phyloP scores from a whole-genome alignment of 2,113 vertebrate species.

The Pleuronectes platessa region DNA sequence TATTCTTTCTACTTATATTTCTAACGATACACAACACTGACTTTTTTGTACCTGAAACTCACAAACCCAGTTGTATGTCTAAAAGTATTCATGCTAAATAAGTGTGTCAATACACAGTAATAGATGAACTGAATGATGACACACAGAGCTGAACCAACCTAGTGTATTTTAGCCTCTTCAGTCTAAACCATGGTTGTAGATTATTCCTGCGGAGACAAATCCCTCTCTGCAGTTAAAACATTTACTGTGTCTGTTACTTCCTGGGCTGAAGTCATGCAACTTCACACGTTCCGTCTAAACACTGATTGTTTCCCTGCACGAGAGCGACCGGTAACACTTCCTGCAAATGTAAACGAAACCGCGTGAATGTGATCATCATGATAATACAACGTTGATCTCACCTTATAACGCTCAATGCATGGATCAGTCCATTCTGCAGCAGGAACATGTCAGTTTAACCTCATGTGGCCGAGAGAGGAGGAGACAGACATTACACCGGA shows the following conservation, averaged over 20 bases:
- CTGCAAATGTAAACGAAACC: neutral
- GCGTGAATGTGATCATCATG: neutral
- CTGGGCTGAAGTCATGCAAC: neutral
- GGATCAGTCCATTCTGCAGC: neutral
- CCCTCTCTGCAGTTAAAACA: neutral
- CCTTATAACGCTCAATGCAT: neutral
- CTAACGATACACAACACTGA: no score
- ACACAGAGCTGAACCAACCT: neutral
- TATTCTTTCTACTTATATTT: no score
- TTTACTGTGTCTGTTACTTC: neutral
- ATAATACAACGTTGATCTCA: conserved; percentile 11
- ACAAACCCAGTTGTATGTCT: no score
- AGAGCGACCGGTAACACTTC: neutral
- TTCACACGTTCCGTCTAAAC: neutral
- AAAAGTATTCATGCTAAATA: no score
- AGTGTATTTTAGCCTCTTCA: neutral
- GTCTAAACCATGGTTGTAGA: neutral
- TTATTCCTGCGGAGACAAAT: neutral
- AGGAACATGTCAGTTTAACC: neutral
- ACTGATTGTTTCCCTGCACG: neutral
- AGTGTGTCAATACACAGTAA: neutral
- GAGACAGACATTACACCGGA: neutral
- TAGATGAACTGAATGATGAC: neutral
- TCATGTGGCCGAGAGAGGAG: neutral
- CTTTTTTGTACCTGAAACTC: no score